Evolutionary conservation across 2,797 vertebrate genomes (phyloP).

Genomic region (Labroides dimidiatus): DNA sequence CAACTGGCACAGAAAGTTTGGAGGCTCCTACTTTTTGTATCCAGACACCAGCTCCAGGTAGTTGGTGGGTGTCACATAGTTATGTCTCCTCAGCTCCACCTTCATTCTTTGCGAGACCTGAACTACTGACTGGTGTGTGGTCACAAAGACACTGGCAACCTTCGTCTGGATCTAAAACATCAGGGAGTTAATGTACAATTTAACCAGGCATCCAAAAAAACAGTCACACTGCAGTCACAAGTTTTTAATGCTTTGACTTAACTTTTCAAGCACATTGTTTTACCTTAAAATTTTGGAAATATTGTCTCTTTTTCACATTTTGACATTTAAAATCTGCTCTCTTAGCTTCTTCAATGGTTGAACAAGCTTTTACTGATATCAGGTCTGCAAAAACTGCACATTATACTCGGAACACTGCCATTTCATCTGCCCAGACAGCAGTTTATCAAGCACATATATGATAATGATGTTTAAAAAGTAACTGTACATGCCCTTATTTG

Average conservation of each 20-base stretch:
- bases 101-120: constrained; percentile 88
- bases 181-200: not conserved
- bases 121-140: constrained; percentile 90
- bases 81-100: constrained; percentile 86
- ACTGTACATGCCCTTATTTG: too few species aligned
- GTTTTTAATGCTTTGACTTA: too few species aligned
- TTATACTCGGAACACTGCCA: too few species aligned
- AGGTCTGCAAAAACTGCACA: not conserved
- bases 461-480: too few species aligned
- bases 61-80: constrained; percentile 93
- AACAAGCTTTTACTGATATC: not conserved
- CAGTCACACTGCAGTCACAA: too few species aligned
- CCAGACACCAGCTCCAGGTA: constrained; percentile 93
- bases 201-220: not conserved
- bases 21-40: constrained; percentile 88
- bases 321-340: not conserved
- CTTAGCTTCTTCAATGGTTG: too few species aligned
- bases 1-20: not conserved
- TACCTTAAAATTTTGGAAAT: not conserved
- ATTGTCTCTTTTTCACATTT: not conserved
- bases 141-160: constrained; percentile 89
- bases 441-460: too few species aligned
- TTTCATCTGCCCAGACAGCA: too few species aligned
- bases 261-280: too few species aligned
- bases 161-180: constrained; percentile 85